Evolutionary conservation across 2,888 invertebrate species (phyloP).

Genomic region (Temnothorax unifasciatus): DNA sequence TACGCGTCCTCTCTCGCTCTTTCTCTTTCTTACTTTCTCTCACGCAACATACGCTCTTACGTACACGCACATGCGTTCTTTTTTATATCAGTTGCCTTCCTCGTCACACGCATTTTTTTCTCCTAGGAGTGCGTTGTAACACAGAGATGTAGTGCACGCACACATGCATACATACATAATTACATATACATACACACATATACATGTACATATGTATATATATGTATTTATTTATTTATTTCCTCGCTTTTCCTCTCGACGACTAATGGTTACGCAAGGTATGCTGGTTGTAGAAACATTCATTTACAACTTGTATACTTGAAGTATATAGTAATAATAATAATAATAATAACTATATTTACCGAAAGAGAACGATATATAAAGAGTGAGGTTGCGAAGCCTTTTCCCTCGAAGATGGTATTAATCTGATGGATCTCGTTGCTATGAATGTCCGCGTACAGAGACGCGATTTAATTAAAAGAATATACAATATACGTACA

Average conservation of each 20-base stretch:
- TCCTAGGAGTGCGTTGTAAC: conserved; percentile 13
- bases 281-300: conserved; percentile 52
- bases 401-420: conserved; percentile 36
- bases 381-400: conserved; percentile 59
- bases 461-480: conserved; percentile 45
- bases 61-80: conserved; percentile 37
- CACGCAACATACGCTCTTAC: not conserved
- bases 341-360: conserved; percentile 49
- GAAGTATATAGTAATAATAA: conserved; percentile 53
- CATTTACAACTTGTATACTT: conserved; percentile 56
- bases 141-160: conserved; percentile 8
- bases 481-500: conserved; percentile 55
- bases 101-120: conserved; percentile 21
- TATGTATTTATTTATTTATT: not conserved
- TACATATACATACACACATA: conserved; percentile 8
- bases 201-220: not conserved
- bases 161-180: not conserved
- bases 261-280: conserved; percentile 53
- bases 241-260: conserved; percentile 49
- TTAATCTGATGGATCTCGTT: conserved; percentile 48
- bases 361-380: conserved; percentile 58
- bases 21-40: conserved; percentile 29
- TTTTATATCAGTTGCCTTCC: conserved; percentile 29
- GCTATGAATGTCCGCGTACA: conserved; percentile 20
- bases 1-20: conserved; percentile 53